These are phyloP conservation scores for Nomada fucata DNA, from an alignment of 2,888 invertebrate genomes.

Conservation along the genomic window DNA sequence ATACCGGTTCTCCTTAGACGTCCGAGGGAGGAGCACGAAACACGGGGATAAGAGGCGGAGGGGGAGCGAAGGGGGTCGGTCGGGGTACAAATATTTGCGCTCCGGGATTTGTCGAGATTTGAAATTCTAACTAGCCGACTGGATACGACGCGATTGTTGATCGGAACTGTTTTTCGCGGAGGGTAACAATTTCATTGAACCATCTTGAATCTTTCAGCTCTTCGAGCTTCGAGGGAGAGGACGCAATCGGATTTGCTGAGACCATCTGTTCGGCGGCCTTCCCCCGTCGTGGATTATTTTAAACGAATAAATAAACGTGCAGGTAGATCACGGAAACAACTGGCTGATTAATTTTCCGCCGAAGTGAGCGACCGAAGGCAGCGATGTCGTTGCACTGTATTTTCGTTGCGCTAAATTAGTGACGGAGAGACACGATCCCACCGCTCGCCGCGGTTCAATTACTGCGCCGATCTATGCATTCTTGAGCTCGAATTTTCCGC, in stretches of 20 bases:
- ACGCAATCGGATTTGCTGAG: not conserved
- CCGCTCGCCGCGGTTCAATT: too few species aligned
- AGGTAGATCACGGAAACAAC: too few species aligned
- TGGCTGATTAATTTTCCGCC: too few species aligned
- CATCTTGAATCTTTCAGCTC: not conserved
- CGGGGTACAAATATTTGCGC: conserved; percentile 45
- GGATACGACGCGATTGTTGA: not conserved
- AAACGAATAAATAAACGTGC: too few species aligned
- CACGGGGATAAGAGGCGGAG: not conserved
- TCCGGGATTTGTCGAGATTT: conserved; percentile 34
- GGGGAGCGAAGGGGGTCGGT: not conserved
- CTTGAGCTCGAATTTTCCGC: too few species aligned
- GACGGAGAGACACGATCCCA: too few species aligned
- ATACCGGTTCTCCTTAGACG: conserved; percentile 46
- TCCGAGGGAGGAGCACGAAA: conserved; percentile 22
- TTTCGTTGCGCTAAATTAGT: too few species aligned
- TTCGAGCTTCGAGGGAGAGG: not conserved
- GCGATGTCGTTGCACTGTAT: too few species aligned
- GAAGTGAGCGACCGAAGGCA: too few species aligned
- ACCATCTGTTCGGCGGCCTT: not conserved
- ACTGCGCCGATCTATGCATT: too few species aligned
- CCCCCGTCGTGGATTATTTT: too few species aligned
- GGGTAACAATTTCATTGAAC: conserved; percentile 10
- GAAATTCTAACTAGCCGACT: conserved; percentile 28
- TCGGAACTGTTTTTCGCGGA: conserved; percentile 17